Evolutionary conservation across 64 coral and sea anemone genomes (phyloP), one percentile per base, ranked within the genome.

Genomic region (Pachyseris speciosa): DNA sequence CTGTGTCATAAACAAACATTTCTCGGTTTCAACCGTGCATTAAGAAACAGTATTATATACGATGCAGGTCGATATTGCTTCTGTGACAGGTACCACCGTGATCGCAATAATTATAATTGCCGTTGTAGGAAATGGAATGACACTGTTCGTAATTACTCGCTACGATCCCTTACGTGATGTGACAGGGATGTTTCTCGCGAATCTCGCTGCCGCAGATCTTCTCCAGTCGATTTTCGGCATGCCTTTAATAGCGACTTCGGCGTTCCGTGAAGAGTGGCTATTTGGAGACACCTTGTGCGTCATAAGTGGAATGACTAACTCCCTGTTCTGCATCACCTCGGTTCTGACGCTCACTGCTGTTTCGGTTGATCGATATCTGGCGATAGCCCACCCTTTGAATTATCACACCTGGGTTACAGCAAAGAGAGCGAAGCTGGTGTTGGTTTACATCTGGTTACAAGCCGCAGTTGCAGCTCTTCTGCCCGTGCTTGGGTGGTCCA

Each of bases 181-280:
- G 0, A 96, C 86, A 9, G 84, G 84, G 6, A 72, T 92, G 7
- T 67, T 96, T 17, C 12, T 96, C 1, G 90, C 84, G 1, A 96
- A 96, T 65, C 94, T 96, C 16, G 90, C 94, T 22, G 26, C 93
- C 2, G 84, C 84, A 25, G 94, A 96, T 83, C 66, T 92, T 24
- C 58, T 93, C 43, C 88, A 91, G 44, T 80, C 89, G 9, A 31
- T 89, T 30, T 47, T 93, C 15, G 83, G 88, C 0, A 86, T 84
- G 83, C 90, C 94, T 48, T 72, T 96, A n/a, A 93, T 96, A 81
- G 41, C 92, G 22, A n/a, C 66, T 11, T 91, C 90, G 27, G 87
- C 88, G 0, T 67, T 96, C 15, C 44, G 68, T 29, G 52, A 85
- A 52, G 84, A 55, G 2, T 96, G 94, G 94, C 7, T 76, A 13